Conservation (phyloP, 2,797 vertebrate genomes). For the Vireo griseus region DNA sequence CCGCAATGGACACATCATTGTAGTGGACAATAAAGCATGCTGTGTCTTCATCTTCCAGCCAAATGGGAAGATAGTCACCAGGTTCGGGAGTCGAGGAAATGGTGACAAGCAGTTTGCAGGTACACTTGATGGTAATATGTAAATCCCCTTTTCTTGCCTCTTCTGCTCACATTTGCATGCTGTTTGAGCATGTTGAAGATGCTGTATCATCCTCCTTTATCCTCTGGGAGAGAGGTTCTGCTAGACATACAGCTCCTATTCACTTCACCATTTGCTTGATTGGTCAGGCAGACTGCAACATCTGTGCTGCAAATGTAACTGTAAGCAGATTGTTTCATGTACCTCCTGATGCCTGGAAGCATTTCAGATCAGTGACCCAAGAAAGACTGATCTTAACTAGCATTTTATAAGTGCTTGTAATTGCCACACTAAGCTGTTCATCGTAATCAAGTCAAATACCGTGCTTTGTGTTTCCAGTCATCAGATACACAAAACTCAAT, state of each 20-base stretch:
- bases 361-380: not conserved
- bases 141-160: conserved; percentile 68
- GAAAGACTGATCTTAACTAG: not conserved
- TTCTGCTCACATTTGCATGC: conserved; percentile 76
- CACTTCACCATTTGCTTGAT: not conserved
- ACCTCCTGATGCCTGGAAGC: not conserved
- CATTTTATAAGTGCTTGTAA: not conserved
- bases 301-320: conserved; percentile 8
- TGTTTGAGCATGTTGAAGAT: conserved; percentile 56
- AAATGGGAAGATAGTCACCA: conserved; percentile 95
- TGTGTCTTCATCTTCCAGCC: conserved; percentile 97
- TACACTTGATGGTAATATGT: conserved; percentile 82
- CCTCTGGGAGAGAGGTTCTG: not conserved
- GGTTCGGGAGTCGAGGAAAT: conserved; percentile 95
- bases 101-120: conserved; percentile 99
- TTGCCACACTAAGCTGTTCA: not conserved
- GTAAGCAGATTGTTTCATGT: not conserved
- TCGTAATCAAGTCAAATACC: not conserved
- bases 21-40: conserved; percentile 98
- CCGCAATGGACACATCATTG: conserved; percentile 94
- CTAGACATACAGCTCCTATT: not conserved
- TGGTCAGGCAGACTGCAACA: not conserved
- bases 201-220: not conserved
- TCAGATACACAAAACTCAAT: not conserved
- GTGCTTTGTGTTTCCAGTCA: not conserved